Evolutionary conservation across 2,113 vertebrate species (phyloP), one percentile per base, ranked within the genome.

Genomic region (Pterocles burchelli): DNA sequence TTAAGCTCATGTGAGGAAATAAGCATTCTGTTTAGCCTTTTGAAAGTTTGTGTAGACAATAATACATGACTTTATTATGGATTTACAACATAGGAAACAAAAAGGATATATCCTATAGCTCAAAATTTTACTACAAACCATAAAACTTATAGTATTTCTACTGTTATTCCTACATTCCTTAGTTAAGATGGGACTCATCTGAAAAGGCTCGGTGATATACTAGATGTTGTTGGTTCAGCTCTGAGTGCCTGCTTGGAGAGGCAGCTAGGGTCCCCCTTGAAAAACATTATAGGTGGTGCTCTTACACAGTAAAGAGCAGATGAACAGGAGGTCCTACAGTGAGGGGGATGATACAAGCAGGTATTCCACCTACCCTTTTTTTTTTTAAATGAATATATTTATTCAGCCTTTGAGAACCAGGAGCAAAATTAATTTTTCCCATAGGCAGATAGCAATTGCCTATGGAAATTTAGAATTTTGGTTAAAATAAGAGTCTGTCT

Each of bases 341-440:
- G n/a, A 73, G 20, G 10, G 52, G 36, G 29, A 52, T 67, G n/a
- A 66, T 11, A 19, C n/a, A 66, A 88, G 41, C 17, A 54, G 21
- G 55, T 33, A 7, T 38, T 52, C 4, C 7, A 26, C 15, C 6
- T 5, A 3, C 0, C 6, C 1, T 17, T 31, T 31, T 38, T 54
- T 72, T 86, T 51, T 33, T 33, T 41, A n/a, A 57, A 68, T 22
- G 4, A 67, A 41, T 17, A 10, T 46, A 18, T 34, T 54, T 72
- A 38, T 79, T 62, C 55, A 74, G 29, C 10, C 17, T 74, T 57
- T 51, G 22, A 57, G 68, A 85, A 80, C 10, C 7, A 43, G n/a
- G 17, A 76, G 21, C 17, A 48, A 49, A 70, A 71, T 16, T 3
- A 43, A 20, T 6, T 67, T 59, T 67, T 84, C 49, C 11, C 7